phyloP scores from a whole-genome alignment of 2,888 invertebrate genomes.

The Hedychridium roseum region DNA sequence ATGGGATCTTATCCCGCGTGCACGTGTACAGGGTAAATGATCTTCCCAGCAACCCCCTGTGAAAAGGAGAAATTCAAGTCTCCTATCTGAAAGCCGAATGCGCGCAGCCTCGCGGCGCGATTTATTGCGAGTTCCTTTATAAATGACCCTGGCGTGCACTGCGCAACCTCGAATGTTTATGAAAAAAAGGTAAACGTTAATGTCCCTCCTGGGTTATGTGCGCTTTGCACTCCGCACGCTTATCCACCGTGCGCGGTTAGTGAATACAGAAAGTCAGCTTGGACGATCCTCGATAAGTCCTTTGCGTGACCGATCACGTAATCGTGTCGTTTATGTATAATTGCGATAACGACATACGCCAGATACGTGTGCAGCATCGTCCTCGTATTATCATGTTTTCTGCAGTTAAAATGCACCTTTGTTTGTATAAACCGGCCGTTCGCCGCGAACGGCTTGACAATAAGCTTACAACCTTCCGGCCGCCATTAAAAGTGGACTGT shows the following conservation, averaged over 20 bases:
- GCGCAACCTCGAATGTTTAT: not conserved
- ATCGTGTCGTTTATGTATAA: constrained; percentile 43
- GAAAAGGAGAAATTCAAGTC: constrained; percentile 39
- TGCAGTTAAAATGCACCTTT: constrained; percentile 1
- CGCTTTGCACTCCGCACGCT: not conserved
- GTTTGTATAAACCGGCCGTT: constrained; percentile 35
- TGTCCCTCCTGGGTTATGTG: too few relatives aligned
- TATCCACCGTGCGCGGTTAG: not conserved
- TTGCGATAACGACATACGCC: constrained; percentile 39
- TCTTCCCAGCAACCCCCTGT: constrained; percentile 34
- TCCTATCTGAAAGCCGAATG: constrained; percentile 27
- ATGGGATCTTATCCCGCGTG: constrained; percentile 53
- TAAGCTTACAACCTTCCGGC: constrained; percentile 10
- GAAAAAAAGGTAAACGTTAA: constrained; percentile 1
- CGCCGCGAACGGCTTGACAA: constrained; percentile 27
- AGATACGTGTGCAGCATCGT: constrained; percentile 42
- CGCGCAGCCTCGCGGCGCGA: constrained; percentile 11
- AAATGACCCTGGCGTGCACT: constrained; percentile 8
- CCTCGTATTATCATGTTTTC: constrained; percentile 27
- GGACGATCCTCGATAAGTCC: constrained; percentile 27
- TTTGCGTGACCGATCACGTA: constrained; percentile 37
- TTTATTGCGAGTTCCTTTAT: constrained; percentile 20
- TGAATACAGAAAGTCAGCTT: constrained; percentile 1
- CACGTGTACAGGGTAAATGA: constrained; percentile 53
- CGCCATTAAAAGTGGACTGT: not conserved